Base-by-base conservation (phyloP, 2,888 invertebrate genomes). In the Pollenia angustigena region DNA sequence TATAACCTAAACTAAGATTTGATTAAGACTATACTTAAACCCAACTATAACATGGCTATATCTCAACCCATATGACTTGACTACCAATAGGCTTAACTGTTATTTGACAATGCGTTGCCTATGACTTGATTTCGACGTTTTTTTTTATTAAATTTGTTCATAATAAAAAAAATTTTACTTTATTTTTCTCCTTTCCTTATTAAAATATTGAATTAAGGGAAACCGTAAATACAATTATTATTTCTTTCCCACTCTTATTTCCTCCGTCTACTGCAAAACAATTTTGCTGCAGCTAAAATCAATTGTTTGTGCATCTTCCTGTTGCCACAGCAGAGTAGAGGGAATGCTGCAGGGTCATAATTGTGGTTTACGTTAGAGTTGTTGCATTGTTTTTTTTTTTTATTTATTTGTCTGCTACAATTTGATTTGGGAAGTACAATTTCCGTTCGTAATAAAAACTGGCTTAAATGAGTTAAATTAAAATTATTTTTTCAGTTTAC, bases 381-480 rank as follows among this genome's bases (percentile, higher is more conserved):
- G 48, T 69, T 78, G 82, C 68, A 58, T 71, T 82, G 68, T 69
- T 66, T 60, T 54, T 46, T 81, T n/a, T n/a, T n/a, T n/a, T 82
- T 76, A 75, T 58, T 85, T 81, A 82, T 69, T 80, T 80, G 60
- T 79, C 68, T 56, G 78, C 68, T 58, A 46, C 14, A 42, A 62
- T 46, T 62, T 44, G 12, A 50, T 79, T 66, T 71, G 42, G 58
- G 7, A 58, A 84, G 74, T 84, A 85, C 56, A 79, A 78, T 85
- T 85, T 86, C 85, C 76, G 62, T 52, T 62, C 79, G 46, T 76
- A 88, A 85, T 80, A 79, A 87, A 87, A 88, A 64, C 82, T 66
- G 80, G 44, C 81, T 85, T 88, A 87, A 88, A 85, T 85, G 86
- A 88, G 83, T 88, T 88, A 86, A 86, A 81, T 87, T 78, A 76